Evolutionary conservation across 1,140 invertebrate species (phyloP).

Genomic region (Sipha flava): DNA sequence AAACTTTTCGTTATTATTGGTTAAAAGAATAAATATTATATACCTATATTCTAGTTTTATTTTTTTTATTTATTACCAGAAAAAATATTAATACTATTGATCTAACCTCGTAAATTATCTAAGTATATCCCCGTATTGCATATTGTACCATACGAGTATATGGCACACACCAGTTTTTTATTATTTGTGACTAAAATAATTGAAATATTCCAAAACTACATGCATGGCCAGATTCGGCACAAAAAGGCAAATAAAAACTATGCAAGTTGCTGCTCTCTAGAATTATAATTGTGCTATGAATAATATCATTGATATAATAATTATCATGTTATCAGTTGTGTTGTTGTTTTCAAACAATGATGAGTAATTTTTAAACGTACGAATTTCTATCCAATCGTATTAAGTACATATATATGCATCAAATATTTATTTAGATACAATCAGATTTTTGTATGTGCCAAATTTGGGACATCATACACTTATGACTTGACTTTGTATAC

Average conservation of each 20-base stretch:
- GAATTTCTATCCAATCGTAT: too few species aligned
- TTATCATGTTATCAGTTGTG: not conserved
- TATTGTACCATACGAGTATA: not conserved
- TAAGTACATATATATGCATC: too few species aligned
- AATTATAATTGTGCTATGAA: not conserved
- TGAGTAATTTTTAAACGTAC: too few species aligned
- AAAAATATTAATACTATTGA: too few species aligned
- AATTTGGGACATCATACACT: not conserved
- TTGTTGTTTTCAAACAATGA: not conserved
- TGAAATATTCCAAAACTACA: not conserved
- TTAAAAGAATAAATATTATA: too few species aligned
- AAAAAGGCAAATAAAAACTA: not conserved
- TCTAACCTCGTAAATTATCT: too few species aligned
- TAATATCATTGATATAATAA: not conserved
- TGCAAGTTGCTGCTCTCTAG: not conserved
- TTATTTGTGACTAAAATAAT: not conserved
- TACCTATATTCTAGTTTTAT: too few species aligned
- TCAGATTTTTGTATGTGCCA: not conserved
- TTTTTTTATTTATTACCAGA: too few species aligned
- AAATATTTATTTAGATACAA: too few species aligned
- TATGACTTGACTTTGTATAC: too few species aligned
- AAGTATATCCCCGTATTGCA: not conserved
- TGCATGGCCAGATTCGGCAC: not conserved
- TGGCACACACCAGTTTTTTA: not conserved
- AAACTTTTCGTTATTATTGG: too few species aligned